Percentiles rank a stretch among this genome's conserved stretches.
These are phyloP conservation scores for Patagioenas fasciata DNA, from an alignment of 2,113 vertebrate genomes.

Conservation along the genomic window DNA sequence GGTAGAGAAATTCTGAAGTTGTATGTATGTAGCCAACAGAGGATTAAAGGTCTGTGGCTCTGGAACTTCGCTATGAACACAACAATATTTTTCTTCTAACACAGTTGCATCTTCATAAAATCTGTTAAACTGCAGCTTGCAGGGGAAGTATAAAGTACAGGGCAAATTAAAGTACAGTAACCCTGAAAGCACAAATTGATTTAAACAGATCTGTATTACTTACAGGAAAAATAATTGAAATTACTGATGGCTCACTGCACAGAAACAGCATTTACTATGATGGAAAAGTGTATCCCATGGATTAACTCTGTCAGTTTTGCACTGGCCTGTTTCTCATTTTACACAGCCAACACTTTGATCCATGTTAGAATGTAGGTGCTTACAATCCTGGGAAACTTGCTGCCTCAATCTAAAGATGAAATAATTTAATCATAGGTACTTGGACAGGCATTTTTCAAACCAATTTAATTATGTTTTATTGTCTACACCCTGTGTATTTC, in stretches of 20 bases:
- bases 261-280: background rate
- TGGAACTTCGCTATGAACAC: background rate
- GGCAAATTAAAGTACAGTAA: background rate
- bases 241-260: background rate
- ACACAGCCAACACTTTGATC: constrained; percentile 18
- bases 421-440: constrained; percentile 24
- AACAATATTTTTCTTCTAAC: background rate
- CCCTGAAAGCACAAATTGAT: constrained; percentile 4
- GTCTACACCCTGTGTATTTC: background rate
- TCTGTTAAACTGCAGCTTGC: background rate
- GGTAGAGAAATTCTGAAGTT: background rate
- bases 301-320: constrained; percentile 34
- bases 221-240: background rate
- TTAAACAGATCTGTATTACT: background rate
- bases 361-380: background rate
- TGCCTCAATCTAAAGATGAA: background rate
- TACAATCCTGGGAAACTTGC: constrained; percentile 30
- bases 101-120: background rate
- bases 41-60: background rate
- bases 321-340: constrained; percentile 34
- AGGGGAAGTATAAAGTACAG: background rate
- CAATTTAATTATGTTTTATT: background rate
- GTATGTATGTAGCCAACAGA: background rate
- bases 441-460: constrained; percentile 1
- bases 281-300: background rate